A percentile compares a stretch with the other conserved stretches of the same genome.
Evolutionary conservation across 2,113 vertebrate genomes (phyloP).

Genomic region (Varanus komodoensis): DNA sequence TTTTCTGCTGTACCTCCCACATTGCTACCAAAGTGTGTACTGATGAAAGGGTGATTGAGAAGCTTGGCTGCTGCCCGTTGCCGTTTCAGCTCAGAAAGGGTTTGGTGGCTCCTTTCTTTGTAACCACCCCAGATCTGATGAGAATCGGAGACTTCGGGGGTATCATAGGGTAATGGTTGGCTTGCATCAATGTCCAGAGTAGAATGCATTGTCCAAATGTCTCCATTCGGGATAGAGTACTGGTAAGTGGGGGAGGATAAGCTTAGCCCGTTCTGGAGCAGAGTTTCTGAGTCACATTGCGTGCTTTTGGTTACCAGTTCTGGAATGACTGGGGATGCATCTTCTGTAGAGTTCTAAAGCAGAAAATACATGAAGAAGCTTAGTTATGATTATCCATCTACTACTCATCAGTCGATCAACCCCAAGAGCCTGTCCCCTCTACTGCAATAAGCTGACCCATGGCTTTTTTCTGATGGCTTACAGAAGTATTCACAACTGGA

Average conservation of each 20-base stretch:
- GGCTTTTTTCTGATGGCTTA: not conserved
- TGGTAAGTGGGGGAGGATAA: constrained; percentile 77
- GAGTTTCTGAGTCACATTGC: constrained; percentile 79
- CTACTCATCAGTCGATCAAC: not conserved
- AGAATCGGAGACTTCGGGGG: constrained; percentile 53
- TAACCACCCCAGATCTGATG: constrained; percentile 80
- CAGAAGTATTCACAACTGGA: not conserved
- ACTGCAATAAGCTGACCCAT: not conserved
- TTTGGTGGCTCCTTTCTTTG: constrained; percentile 87
- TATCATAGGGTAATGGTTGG: constrained; percentile 67
- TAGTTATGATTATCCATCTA: not conserved
- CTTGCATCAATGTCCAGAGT: constrained; percentile 69
- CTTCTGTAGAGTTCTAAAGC: constrained; percentile 77
- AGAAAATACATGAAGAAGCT: constrained; percentile 36
- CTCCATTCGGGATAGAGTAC: constrained; percentile 77
- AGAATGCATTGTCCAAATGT: constrained; percentile 75
- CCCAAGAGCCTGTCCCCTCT: too few relatives aligned
- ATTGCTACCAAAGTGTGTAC: constrained; percentile 86
- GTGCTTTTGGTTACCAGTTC: constrained; percentile 82
- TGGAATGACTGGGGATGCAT: constrained; percentile 78
- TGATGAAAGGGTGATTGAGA: constrained; percentile 88
- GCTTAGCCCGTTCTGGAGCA: constrained; percentile 81
- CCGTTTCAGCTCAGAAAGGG: constrained; percentile 93
- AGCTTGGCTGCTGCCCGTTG: constrained; percentile 93
- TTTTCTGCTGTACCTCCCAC: constrained; percentile 75